Percentiles rank a stretch among this genome's conserved stretches.
Conservation (phyloP, 2,888 invertebrate genomes). For the Drosophila prostipennis region DNA sequence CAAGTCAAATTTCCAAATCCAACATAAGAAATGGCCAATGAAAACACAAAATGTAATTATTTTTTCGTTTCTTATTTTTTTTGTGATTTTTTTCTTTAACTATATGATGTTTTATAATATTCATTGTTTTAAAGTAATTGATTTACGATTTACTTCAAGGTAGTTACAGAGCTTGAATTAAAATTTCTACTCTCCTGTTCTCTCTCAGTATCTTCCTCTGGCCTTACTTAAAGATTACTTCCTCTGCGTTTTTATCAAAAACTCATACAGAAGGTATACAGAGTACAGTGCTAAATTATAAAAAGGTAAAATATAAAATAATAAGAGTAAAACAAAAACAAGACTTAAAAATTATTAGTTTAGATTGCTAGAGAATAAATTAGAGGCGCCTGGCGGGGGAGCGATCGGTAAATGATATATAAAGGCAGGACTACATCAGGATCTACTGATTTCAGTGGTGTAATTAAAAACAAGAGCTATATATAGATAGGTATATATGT, state of each 20-base stretch:
- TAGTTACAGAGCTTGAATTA: slow-evolving; percentile 47
- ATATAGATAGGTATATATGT: slow-evolving; percentile 20
- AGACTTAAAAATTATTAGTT: slow-evolving; percentile 49
- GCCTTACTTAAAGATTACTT: slow-evolving; percentile 23
- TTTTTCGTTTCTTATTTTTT: slow-evolving; percentile 49
- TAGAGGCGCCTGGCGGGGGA: slow-evolving; percentile 43
- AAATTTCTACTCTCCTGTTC: slow-evolving; percentile 33
- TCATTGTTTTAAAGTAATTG: slow-evolving; percentile 45
- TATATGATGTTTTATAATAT: slow-evolving; percentile 58
- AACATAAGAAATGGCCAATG: slow-evolving; percentile 39
- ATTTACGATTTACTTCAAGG: slow-evolving; percentile 55
- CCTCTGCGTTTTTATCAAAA: slow-evolving; percentile 18
- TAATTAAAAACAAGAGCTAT: slow-evolving; percentile 19
- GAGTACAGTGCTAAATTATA: slow-evolving; percentile 30
- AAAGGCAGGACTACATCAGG: slow-evolving; percentile 32
- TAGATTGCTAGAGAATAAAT: slow-evolving; percentile 70
- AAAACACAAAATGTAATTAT: slow-evolving; percentile 64
- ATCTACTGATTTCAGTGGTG: slow-evolving; percentile 33
- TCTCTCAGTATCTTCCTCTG: slow-evolving; percentile 14
- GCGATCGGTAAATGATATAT: slow-evolving; percentile 25
- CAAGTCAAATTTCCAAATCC: slow-evolving; percentile 5
- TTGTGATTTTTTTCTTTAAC: slow-evolving; percentile 47
- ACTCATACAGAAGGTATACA: slow-evolving; percentile 3
- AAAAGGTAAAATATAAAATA: slow-evolving; percentile 36
- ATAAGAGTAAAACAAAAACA: slow-evolving; percentile 46